Evolutionary conservation across 1,140 invertebrate species (phyloP).

Genomic region (Daktulosphaira vitifoliae): DNA sequence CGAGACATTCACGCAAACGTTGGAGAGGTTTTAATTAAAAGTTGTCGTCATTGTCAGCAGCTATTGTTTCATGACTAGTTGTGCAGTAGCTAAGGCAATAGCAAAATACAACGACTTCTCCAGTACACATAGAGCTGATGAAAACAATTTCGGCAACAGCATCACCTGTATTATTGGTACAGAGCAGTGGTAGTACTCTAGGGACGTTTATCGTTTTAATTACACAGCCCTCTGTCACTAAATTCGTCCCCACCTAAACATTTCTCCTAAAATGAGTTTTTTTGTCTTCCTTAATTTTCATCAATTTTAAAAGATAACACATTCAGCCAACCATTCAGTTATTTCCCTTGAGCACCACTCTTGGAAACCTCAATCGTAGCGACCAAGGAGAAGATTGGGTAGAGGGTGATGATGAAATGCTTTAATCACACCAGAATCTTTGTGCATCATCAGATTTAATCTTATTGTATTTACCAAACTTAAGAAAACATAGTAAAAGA

Average conservation of each 20-base stretch:
- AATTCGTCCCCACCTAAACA: not conserved
- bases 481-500: too few relatives aligned
- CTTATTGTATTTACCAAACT: too few relatives aligned
- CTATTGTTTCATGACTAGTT: not conserved
- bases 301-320: not conserved
- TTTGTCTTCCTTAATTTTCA: not conserved
- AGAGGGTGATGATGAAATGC: too few relatives aligned
- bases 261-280: conserved; percentile 10
- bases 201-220: conserved; percentile 18
- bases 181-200: not conserved
- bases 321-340: not conserved
- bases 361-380: too few relatives aligned
- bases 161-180: not conserved
- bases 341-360: conserved; percentile 5
- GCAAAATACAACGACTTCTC: too few relatives aligned
- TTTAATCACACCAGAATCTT: too few relatives aligned
- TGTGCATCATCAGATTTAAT: too few relatives aligned
- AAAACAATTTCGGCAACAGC: not conserved
- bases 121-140: not conserved
- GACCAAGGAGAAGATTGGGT: too few relatives aligned
- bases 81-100: not conserved
- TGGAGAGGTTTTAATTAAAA: conserved; percentile 25
- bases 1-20: too few relatives aligned
- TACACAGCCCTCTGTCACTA: not conserved
- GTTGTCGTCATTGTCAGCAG: conserved; percentile 4